Conservation (phyloP, 2,797 vertebrate genomes). For the Bucorvus abyssinicus region DNA sequence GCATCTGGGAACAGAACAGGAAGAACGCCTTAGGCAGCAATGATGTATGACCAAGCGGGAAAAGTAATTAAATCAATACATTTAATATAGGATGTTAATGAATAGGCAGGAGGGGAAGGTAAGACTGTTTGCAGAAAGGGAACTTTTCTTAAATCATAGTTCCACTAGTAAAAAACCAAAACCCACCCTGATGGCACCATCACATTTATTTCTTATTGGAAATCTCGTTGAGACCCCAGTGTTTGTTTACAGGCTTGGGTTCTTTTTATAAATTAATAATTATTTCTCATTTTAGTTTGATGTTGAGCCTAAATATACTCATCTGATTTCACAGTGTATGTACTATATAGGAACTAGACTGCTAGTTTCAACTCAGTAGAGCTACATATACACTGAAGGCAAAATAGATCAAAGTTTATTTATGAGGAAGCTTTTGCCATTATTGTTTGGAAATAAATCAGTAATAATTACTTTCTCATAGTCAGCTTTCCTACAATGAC, state of each 20-base stretch:
- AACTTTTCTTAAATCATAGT: background rate
- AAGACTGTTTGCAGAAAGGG: background rate
- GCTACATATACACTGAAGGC: background rate
- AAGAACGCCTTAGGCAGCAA: background rate
- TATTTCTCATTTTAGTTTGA: background rate
- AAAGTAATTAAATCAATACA: background rate
- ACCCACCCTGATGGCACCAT: background rate
- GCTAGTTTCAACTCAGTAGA: background rate
- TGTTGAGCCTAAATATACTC: background rate
- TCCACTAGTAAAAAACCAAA: background rate
- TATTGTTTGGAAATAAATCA: background rate
- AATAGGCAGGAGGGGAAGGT: background rate
- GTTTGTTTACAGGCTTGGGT: background rate
- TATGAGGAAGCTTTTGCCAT: background rate
- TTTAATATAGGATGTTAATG: background rate
- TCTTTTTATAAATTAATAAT: background rate
- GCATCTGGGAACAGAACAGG: background rate
- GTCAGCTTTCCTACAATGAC: background rate
- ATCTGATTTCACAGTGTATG: background rate
- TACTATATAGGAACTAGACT: background rate
- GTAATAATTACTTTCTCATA: background rate
- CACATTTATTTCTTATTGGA: background rate
- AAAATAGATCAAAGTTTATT: background rate
- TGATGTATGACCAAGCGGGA: background rate
- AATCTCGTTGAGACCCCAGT: background rate